Base-by-base conservation (phyloP, 2,888 invertebrate species). In the Andrena bicolor region DNA sequence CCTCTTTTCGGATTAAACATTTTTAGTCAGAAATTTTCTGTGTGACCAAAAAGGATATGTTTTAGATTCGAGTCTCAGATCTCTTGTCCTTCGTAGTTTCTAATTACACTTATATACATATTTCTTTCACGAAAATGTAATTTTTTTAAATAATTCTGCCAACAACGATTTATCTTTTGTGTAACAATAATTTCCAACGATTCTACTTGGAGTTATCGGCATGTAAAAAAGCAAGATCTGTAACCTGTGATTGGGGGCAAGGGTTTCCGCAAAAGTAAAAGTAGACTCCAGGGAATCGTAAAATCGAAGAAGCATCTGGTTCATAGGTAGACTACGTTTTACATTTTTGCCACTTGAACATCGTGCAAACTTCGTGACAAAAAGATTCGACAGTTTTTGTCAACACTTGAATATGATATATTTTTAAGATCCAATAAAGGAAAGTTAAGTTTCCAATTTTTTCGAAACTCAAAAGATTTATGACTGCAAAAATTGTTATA, bases 241-340 rank as follows among this genome's bases (percentile, higher is more conserved):
- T 8, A 20, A 51, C 3, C 51, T 20, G 51, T 20, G 51, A 51
- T 51, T 20, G 20, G 20, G 20, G 51, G 8, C 20, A 26, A 56
- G 56, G 10, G 23, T 56, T 4, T 56, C 10, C 23, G 8, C 23
- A 23, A 66, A 68, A 77, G 70, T 30, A 53, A 53, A 51, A 56
- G 66, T 58, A 48, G 80, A 76, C 78, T 80, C 71, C 53, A 58
- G 66, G 58, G 70, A 56, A 74, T 80, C 83, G 76, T 86, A 85
- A 86, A 86, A 80, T 58, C 72, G 86, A 85, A 79, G 78, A 74
- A 23, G 23, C 23, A 56, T 56, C 56, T 56, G 23, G 20, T 23
- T 56, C 10, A 26, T 10, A 26, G 10, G 23, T 10, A 56, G 23
- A 23, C 56, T 56, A 56, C 23, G 4, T 56, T 26, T 56, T 26